Evolutionary conservation across 2,113 vertebrate genomes (phyloP).

Genomic region (Leiothrix lutea): DNA sequence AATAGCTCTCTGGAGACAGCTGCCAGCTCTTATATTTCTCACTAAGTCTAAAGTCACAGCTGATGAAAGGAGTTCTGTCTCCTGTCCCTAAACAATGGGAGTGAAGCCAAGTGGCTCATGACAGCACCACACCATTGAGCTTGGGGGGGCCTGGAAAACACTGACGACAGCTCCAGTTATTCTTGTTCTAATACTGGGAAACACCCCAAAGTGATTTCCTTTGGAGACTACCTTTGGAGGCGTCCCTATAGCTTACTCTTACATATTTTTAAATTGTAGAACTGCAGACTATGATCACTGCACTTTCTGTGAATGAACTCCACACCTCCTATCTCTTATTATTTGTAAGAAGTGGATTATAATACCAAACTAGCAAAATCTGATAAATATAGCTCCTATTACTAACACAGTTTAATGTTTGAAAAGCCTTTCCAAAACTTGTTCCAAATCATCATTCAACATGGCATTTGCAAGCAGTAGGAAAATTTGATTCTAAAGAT

Average conservation of each 20-base stretch:
- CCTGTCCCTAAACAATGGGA: not conserved
- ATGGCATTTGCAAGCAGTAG: not conserved
- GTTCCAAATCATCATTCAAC: not conserved
- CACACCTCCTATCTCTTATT: not conserved
- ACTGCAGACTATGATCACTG: not conserved
- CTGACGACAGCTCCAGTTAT: not conserved
- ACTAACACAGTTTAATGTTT: not conserved
- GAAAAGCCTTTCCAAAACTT: not conserved
- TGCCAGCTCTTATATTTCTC: not conserved
- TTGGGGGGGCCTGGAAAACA: not conserved
- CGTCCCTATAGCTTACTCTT: not conserved
- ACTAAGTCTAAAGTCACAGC: not conserved
- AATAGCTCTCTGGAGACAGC: not conserved
- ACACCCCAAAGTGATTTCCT: not conserved
- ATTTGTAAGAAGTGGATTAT: not conserved
- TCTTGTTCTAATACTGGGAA: not conserved
- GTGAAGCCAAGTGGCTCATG: not conserved
- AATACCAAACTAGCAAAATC: not conserved
- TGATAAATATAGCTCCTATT: not conserved
- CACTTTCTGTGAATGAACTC: not conserved
- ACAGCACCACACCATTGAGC: accelerated
- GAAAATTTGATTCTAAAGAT: not conserved
- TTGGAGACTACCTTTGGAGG: not conserved
- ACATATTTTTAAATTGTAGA: not conserved
- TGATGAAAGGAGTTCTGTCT: not conserved